Base-by-base conservation (phyloP, 1,140 invertebrate genomes). In the Linepithema humile region DNA sequence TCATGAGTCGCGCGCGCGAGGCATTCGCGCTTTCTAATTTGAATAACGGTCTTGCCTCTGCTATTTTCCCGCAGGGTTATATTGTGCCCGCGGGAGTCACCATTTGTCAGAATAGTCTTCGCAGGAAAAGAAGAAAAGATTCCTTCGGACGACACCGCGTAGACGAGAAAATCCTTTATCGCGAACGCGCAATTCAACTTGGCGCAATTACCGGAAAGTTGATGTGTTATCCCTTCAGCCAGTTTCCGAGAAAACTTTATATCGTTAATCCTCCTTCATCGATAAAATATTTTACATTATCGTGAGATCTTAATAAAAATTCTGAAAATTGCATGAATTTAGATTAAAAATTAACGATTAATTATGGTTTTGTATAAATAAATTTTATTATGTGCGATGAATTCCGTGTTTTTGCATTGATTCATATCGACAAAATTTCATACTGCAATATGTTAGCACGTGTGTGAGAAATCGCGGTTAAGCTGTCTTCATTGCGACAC, bases 11-110 rank as follows among this genome's bases (percentile, higher is more conserved):
- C 80, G n/a, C 67, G 40, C 38, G 45, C 67, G 43, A 57, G 82
- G 65, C 65, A 69, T 43, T 55, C 72, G 55, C 38, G 3, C 7
- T 23, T 53, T 35, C 85, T 90, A 89, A 89, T 89, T 89, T 89
- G 84, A 88, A 88, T 88, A 88, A 90, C 77, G 72, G 60, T 12
- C 55, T 20, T 9, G 7, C 26, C 67, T 74, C 26, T 62, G 57
- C 62, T 73, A 84, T 67, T 86, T 86, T 84, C 40, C 59, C 55
- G 40, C 23, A 10, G 20, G 3, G 29, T 35, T 75, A 35, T 29
- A 50, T 59, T 35, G 40, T n/a, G 43, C 32, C 26, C 59, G 26
- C 38, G 73, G 40, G 59, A 64, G 26, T 78, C 45, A 17, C 15
- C 32, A 53, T 67, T 75, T 75, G 40, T 75, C 57, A 32, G 29